A percentile compares a stretch with the other conserved stretches of the same genome.
phyloP scores from a whole-genome alignment of 1,140 invertebrate genomes.

The Pogonognathellus flavescens region DNA sequence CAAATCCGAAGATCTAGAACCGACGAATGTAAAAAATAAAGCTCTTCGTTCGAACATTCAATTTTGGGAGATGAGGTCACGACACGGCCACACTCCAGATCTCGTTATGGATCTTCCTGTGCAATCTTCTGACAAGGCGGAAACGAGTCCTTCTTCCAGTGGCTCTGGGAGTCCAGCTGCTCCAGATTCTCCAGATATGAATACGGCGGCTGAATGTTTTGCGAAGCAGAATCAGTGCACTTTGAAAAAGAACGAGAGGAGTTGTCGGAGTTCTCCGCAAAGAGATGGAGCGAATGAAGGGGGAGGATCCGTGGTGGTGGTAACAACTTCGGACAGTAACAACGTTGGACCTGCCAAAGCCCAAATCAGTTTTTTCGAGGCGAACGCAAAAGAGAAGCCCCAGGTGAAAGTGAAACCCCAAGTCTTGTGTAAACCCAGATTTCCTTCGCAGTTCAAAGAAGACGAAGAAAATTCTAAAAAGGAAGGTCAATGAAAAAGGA shows the following conservation, averaged over 20 bases:
- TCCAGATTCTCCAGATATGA: constrained; percentile 78
- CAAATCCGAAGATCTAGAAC: constrained; percentile 51
- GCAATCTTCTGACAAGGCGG: constrained; percentile 27
- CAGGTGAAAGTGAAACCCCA: constrained; percentile 82
- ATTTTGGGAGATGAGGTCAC: constrained; percentile 55
- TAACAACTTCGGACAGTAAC: not conserved
- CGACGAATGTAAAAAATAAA: not conserved
- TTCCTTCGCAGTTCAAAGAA: constrained; percentile 69
- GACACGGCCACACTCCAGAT: constrained; percentile 80
- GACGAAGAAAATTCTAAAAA: constrained; percentile 2
- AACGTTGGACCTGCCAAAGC: constrained; percentile 71
- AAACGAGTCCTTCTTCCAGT: constrained; percentile 67
- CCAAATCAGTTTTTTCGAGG: constrained; percentile 73
- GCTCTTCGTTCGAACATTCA: constrained; percentile 58
- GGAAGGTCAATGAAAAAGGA: not conserved
- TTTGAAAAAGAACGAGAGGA: constrained; percentile 79
- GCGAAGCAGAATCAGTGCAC: constrained; percentile 86
- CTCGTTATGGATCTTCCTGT: constrained; percentile 87
- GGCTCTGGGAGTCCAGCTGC: constrained; percentile 68
- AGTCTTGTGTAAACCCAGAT: constrained; percentile 78
- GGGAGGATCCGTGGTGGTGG: not conserved
- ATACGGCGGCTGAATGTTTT: constrained; percentile 79
- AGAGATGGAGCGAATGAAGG: constrained; percentile 68
- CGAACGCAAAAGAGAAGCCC: constrained; percentile 70
- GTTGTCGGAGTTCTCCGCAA: constrained; percentile 72